Evolutionary conservation across 1,140 invertebrate species (phyloP).

Genomic region (Caenorhabditis remanei): DNA sequence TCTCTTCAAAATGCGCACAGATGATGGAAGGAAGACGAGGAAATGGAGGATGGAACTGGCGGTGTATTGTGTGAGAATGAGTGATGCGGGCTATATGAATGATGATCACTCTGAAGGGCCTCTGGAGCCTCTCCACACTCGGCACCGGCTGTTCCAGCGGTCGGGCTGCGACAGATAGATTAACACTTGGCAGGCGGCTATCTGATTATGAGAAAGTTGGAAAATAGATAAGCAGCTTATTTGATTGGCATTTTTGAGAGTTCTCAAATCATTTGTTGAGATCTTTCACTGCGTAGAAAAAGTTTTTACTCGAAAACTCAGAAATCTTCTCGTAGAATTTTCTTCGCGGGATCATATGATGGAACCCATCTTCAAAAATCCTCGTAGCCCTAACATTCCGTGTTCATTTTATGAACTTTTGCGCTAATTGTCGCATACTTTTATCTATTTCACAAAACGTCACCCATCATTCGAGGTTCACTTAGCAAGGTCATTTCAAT

Average conservation of each 20-base stretch:
- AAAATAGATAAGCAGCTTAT: constrained; percentile 37
- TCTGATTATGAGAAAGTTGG: constrained; percentile 53
- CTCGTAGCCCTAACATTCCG: too few relatives aligned
- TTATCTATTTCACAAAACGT: constrained; percentile 28
- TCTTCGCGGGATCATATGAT: too few relatives aligned
- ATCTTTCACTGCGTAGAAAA: too few relatives aligned
- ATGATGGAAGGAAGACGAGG: constrained; percentile 20
- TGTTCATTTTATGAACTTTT: neutral
- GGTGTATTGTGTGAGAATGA: constrained; percentile 51
- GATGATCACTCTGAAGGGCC: constrained; percentile 35
- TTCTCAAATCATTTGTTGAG: neutral
- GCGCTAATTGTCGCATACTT: constrained; percentile 21
- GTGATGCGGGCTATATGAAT: constrained; percentile 51
- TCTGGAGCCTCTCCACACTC: neutral
- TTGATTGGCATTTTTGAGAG: constrained; percentile 50
- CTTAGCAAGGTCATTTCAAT: constrained; percentile 50
- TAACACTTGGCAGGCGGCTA: constrained; percentile 42
- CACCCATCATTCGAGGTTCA: neutral
- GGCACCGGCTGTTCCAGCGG: constrained; percentile 50
- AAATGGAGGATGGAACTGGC: neutral
- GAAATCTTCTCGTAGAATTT: too few relatives aligned
- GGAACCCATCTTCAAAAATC: too few relatives aligned
- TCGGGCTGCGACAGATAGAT: constrained; percentile 40
- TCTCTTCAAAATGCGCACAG: neutral
- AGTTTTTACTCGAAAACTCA: too few relatives aligned